Evolutionary conservation across 2,797 vertebrate species (phyloP).

Genomic region (Ataeniobius toweri): DNA sequence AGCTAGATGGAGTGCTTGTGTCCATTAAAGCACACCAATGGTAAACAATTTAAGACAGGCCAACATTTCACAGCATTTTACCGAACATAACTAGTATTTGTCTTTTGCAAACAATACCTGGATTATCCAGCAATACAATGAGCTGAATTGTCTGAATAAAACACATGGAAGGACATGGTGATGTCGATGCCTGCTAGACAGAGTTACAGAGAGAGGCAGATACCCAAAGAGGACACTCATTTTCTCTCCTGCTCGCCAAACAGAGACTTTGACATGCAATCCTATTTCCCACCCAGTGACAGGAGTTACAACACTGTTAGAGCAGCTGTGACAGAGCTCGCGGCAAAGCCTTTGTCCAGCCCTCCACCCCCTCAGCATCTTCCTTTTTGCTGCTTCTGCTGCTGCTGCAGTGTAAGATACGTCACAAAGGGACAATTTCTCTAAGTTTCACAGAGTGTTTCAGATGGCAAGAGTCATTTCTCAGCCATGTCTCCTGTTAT

Average conservation of each 20-base stretch:
- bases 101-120: neutral
- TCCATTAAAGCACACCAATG: neutral
- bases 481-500: constrained; percentile 37
- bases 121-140: neutral
- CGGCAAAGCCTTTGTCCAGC: constrained; percentile 49
- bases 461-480: constrained; percentile 37
- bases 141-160: neutral
- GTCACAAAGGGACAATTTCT: constrained; percentile 45
- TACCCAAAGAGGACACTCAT: constrained; percentile 34
- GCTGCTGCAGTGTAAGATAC: constrained; percentile 37
- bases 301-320: constrained; percentile 54
- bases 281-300: constrained; percentile 51
- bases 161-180: constrained; percentile 1
- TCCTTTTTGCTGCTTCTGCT: constrained; percentile 18
- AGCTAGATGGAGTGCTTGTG: too few relatives aligned
- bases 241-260: constrained; percentile 35
- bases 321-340: constrained; percentile 60
- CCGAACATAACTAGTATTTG: neutral
- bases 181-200: constrained; percentile 7
- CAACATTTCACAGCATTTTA: neutral
- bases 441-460: constrained; percentile 44
- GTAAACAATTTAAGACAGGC: neutral
- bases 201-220: constrained; percentile 12
- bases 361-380: constrained; percentile 32
- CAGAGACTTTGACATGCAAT: constrained; percentile 64